Conservation (phyloP, 2,888 invertebrate species). For the Lasioglossum calceatum region DNA sequence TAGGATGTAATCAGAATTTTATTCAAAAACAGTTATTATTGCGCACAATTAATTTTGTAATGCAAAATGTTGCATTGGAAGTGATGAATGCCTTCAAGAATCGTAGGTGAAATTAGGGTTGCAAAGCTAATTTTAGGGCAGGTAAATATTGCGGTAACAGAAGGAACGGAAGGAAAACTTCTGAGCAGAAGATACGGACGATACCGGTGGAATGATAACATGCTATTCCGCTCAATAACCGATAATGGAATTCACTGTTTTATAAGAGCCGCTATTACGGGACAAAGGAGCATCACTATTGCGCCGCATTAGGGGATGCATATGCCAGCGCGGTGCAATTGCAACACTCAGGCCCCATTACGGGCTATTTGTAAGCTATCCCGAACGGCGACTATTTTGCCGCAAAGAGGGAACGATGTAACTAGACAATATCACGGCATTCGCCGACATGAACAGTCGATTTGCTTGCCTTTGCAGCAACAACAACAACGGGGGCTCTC, state of each 20-base stretch:
- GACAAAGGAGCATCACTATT: neutral
- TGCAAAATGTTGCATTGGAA: neutral
- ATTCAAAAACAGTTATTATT: neutral
- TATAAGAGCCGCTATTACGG: slow-evolving; percentile 15
- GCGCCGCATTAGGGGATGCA: slow-evolving; percentile 17
- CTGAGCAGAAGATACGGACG: neutral
- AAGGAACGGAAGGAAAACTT: slow-evolving; percentile 11
- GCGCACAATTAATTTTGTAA: too few species aligned
- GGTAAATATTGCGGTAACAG: slow-evolving; percentile 12
- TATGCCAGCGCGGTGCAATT: slow-evolving; percentile 8
- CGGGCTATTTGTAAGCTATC: slow-evolving; percentile 2
- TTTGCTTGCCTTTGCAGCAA: neutral
- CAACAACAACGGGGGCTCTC: neutral
- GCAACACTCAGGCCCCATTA: slow-evolving; percentile 31
- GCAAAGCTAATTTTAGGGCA: neutral
- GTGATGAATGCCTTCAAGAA: neutral
- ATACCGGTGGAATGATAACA: slow-evolving; percentile 3
- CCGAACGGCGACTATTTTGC: slow-evolving; percentile 19
- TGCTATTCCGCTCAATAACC: slow-evolving; percentile 22
- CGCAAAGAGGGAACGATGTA: slow-evolving; percentile 22
- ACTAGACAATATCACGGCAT: slow-evolving; percentile 10
- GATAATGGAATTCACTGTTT: slow-evolving; percentile 38
- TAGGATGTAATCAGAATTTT: neutral
- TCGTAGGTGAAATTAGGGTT: neutral
- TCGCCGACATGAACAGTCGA: neutral